Conservation (phyloP, 2,113 vertebrate species). For the Macrotis lagotis region DNA sequence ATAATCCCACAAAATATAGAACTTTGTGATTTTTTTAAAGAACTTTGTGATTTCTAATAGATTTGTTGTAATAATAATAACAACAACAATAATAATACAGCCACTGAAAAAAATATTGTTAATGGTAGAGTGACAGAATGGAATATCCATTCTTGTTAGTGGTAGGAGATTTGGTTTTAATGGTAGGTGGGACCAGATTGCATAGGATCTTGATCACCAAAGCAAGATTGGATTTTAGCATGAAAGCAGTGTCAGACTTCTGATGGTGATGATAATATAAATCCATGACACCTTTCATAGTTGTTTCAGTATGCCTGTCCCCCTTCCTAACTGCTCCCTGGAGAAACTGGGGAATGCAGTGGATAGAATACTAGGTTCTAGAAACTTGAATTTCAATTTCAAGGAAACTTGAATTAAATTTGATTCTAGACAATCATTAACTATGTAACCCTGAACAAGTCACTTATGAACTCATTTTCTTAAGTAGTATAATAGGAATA, state of each 20-base stretch:
- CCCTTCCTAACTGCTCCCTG: neutral
- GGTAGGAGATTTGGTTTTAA: neutral
- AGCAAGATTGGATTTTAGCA: neutral
- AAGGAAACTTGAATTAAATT: neutral
- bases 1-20: neutral
- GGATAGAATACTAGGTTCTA: neutral
- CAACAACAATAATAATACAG: neutral
- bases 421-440: neutral
- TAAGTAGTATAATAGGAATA: neutral
- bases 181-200: neutral
- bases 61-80: neutral
- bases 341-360: neutral
- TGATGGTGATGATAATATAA: neutral
- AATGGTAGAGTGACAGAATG: neutral
- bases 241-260: neutral
- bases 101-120: neutral
- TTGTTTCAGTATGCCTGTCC: neutral
- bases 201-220: neutral
- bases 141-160: neutral
- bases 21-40: neutral
- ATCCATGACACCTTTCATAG: neutral
- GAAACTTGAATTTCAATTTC: no score
- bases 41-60: neutral
- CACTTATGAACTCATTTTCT: neutral
- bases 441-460: neutral